Evolutionary conservation across 2,797 vertebrate genomes (phyloP), one percentile per base, ranked within the genome.

Genomic region (Gila robusta): DNA sequence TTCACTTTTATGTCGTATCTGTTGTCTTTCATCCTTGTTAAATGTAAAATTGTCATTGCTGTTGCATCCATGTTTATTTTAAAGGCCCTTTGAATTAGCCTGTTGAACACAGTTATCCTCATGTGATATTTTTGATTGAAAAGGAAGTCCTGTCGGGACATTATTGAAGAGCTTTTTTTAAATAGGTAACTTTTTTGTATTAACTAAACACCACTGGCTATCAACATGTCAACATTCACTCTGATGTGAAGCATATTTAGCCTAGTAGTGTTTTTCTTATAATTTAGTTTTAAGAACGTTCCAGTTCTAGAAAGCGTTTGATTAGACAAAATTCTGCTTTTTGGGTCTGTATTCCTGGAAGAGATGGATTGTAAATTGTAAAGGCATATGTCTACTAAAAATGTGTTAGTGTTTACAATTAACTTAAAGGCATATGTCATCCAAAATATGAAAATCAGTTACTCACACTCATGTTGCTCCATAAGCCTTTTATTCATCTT

Each of bases 21-120:
- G 84, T 80, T 89, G 52, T 70, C 41, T 79, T 49, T 86, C 26
- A 12, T 84, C 32, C 54, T 7, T 87, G 81, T 86, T 67, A 73
- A 11, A 66, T 32, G 81, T 66, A 37, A 35, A 79, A 39, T 7
- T 52, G 5, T 47, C 26, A 19, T 69, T 78, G 32, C 17, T 62
- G 62, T 32, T 67, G 12, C 21, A 17, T 32, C 17, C n/a, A 35
- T 21, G 10, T 80, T 47, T 32, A 47, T 41, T 21, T 32, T 66
- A 66, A 66, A 66, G 37, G 19, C 26, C 59, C n/a, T 35, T 3
- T 77, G 17, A 28, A 12, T 67, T 66, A 17, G 5, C n/a, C 39
- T 62, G 74, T 77, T 5, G 16, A 35, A 11, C 6, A 69, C 8
- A 66, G 64, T 28, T 37, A 37, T 49, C 19, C 10, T 44, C 71